Evolutionary conservation across 2,113 vertebrate species (phyloP), one percentile per base, ranked within the genome.

Genomic region (Heteronetta atricapilla): DNA sequence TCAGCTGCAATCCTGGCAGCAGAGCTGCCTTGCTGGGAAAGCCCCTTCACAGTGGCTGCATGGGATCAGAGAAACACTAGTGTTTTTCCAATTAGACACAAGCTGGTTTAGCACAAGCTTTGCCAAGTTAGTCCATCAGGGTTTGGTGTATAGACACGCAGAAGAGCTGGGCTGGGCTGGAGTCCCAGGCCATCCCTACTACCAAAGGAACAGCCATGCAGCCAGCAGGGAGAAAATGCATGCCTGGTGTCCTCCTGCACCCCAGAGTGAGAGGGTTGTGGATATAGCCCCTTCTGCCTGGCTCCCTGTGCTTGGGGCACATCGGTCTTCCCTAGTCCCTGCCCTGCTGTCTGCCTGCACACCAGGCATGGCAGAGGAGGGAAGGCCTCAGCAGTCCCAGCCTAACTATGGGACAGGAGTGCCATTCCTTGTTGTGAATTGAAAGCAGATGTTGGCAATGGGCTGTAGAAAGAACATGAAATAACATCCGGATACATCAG

Each of bases 51-150:
- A 12, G 62, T 8, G 42, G 11, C 73, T 63, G 48, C 34, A 2
- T 2, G 85, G 42, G 12, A 8, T 1, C 58, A 84, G 82, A 67
- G 46, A 33, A 44, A 33, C 0, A 0, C 15, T 13, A 56, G 29
- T 33, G 50, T 36, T 10, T 21, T 33, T 40, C 66, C 58, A 2
- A 0, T 8, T 15, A 44, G 6, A 79, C 10, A 0, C 5, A 3
- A 56, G 48, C 36, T 79, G 34, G 4, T 55, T 42, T 56, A 38
- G 33, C 44, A 10, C 53, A 50, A 79, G 33, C 21, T 19, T 48
- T 46, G 67, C 50, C 69, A 8, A 19, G 74, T 6, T 85, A 28
- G 48, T 34, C 4, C 15, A 2, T 20, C 4, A 6, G 11, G 31
- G 13, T 15, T 36, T 40, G 62, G 56, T 62, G 29, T 38, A 36